Evolutionary conservation across 2,888 invertebrate species (phyloP), one percentile per base, ranked within the genome.

Genomic region (Nipponacmea schrenckii): DNA sequence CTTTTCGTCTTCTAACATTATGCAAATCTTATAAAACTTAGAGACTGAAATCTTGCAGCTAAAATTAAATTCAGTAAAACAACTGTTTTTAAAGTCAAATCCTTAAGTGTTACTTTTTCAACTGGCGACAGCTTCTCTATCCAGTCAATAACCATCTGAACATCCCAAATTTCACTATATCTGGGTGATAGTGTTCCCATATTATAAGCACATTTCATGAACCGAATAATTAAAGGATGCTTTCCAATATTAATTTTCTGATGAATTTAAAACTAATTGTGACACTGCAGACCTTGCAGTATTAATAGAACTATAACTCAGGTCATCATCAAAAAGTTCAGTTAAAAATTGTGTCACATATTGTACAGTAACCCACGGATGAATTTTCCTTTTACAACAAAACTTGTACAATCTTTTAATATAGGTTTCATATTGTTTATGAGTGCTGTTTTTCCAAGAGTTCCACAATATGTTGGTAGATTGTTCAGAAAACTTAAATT

Each of bases 251-350:
- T 14, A n/a, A 45, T 67, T 45, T 46, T 48, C 31, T 27, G 12
- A 26, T 24, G 39, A 27, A 2, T 48, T 48, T 4, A 31, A 17
- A 62, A n/a, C 15, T 39, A 4, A 48, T 20, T 65, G 24, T 24
- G 65, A 65, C 10, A 70, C 31, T 2, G 70, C 66, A 50, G 56
- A 56, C 12, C 66, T 50, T 2, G 66, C 70, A 45, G 39, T 66
- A 12, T 70, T 70, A 5, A 70, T 62, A 15, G 66, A 56, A 39
- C 50, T 64, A 45, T 70, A 66, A 26, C 66, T 44, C 1, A 44
- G 24, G 1, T 66, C 70, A 17, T 65, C 44, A 10, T 39, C 8
- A 24, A 24, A 65, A 1, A 70, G 44, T 2, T 15, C 10, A 15
- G 65, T 66, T 3, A 66, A 17, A 26, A 62, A 70, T 12, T 62